Conservation (phyloP, 30 jellyfish, hydroid and myxozoan species). For the Aurelia aurita region DNA sequence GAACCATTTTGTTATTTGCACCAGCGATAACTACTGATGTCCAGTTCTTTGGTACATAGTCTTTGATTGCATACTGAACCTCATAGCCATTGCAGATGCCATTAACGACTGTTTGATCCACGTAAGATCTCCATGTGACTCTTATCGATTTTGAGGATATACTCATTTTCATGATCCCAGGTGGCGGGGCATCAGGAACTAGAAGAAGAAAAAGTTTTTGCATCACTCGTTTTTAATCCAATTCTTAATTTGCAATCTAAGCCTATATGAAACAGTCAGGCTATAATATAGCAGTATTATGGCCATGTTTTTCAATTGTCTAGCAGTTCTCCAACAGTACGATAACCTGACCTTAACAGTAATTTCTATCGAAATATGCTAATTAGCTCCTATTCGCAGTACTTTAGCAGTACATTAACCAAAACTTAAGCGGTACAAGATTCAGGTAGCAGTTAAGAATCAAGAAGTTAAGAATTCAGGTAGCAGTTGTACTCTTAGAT, state of each 20-base stretch:
- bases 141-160: constrained; percentile 24
- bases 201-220: not conserved
- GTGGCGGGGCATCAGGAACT: constrained; percentile 66
- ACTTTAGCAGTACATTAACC: too few species aligned
- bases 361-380: too few species aligned
- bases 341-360: too few species aligned
- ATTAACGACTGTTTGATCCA: not conserved
- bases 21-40: not conserved
- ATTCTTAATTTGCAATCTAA: not conserved
- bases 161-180: not conserved
- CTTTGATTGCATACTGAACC: constrained; percentile 37
- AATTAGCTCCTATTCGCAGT: too few species aligned
- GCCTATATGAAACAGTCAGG: too few species aligned
- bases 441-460: too few species aligned
- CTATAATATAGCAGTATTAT: too few species aligned
- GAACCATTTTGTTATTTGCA: not conserved
- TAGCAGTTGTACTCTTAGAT: too few species aligned
- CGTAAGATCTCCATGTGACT: constrained; percentile 36
- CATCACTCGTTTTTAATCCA: not conserved
- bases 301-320: too few species aligned
- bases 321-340: too few species aligned
- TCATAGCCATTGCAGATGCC: constrained; percentile 48
- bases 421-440: too few species aligned
- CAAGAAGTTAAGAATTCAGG: too few species aligned
- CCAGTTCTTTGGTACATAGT: constrained; percentile 19